phyloP scores from a whole-genome alignment of 53 echinoderm and acorn worm genomes.

The Crossaster papposus region DNA sequence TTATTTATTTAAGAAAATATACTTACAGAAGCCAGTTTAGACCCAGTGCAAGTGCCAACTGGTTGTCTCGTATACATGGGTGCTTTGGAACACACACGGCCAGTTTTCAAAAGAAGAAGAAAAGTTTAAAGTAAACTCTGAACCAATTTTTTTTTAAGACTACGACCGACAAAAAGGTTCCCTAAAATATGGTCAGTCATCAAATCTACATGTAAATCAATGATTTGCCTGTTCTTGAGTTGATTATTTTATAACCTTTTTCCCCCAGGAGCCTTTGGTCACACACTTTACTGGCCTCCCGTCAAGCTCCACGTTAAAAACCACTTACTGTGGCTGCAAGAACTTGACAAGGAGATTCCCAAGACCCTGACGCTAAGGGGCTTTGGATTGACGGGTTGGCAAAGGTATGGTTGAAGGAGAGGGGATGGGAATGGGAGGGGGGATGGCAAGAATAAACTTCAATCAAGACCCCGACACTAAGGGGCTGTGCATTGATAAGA shows the following conservation, averaged over 20 bases:
- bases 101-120: too few species aligned
- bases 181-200: too few species aligned
- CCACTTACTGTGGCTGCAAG: slow-evolving; percentile 80
- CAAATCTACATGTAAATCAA: background rate
- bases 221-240: background rate
- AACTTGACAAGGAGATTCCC: slow-evolving; percentile 62
- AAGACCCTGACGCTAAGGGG: slow-evolving; percentile 76
- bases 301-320: slow-evolving; percentile 75
- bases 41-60: too few species aligned
- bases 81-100: too few species aligned
- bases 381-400: slow-evolving; percentile 86
- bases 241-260: background rate
- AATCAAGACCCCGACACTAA: too few species aligned
- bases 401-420: slow-evolving; percentile 64
- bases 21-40: too few species aligned
- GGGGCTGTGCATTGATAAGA: too few species aligned
- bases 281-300: slow-evolving; percentile 71
- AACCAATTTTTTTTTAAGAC: too few species aligned
- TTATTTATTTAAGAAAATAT: too few species aligned
- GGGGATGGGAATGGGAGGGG: background rate
- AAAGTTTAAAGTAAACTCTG: too few species aligned
- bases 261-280: slow-evolving; percentile 82
- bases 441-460: background rate
- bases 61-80: too few species aligned
- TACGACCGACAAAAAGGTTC: too few species aligned